Evolutionary conservation across 1,140 invertebrate genomes (phyloP), one percentile per base, ranked within the genome.

Genomic region (Musca vetustissima): DNA sequence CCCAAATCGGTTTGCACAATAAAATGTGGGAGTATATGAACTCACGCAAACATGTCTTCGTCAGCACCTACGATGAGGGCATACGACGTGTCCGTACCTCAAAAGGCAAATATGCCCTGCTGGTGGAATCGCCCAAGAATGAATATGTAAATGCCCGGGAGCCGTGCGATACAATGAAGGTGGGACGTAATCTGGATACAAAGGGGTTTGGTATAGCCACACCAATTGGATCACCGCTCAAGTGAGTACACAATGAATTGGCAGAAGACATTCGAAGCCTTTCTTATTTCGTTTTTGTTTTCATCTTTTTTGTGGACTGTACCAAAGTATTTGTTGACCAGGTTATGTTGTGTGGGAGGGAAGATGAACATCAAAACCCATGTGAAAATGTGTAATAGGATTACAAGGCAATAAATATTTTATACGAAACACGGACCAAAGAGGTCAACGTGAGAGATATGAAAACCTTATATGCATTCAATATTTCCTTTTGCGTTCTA

Each of bases 11-110:
- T 48, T 89, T 95, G 1, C 98, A 97, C 83, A 90, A 91, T 77
- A 90, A 93, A 82, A 98, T 98, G 96, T 98, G 94, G 94, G 91
- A 95, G 75, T 97, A 93, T 75, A 98, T 98, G 96, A 92, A 91
- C 73, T 88, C 91, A 13, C 85, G 90, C 72, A 91, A 92, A 73
- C 88, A 94, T 76, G 91, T 94, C 25, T 95, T 96, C 74, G 92
- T 94, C 0, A 84, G 86, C 69, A 89, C 89, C 1, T 95, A 96
- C 78, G 91, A 92, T 68, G 93, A 95, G 79, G 94, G 94, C 8
- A 94, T 96, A 70, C 84, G 87, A 68, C 84, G 91, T 69, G 94
- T 96, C 32, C 83, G 93, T 64, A 88, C 86, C 67, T 93, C 91
- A 68, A 94, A 94, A 85, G 91, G 91, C 71, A 96, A 97, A 83